Base-by-base conservation (phyloP, 2,888 invertebrate species). In the Leucozona laternaria region DNA sequence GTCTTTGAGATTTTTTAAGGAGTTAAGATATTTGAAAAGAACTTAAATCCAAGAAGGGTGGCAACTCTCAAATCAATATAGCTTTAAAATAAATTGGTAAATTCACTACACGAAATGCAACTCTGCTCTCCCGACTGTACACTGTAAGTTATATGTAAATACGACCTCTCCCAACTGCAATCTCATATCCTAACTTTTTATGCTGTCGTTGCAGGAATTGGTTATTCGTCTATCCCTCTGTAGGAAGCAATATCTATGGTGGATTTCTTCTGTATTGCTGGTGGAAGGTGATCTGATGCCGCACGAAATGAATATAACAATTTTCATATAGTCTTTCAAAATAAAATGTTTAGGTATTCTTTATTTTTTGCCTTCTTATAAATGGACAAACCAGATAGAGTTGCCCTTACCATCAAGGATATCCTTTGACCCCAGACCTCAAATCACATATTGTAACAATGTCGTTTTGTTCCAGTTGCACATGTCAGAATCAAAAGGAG, bases 291-390 rank as follows among this genome's bases (percentile, higher is more conserved):
- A 55, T 55, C 55, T 34, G 31, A 55, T 76, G 82, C 79, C n/a
- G n/a, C 86, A 87, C 86, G 86, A 87, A 87, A 40, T 45, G 79
- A 34, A 75, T 71, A 87, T 87, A 87, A 79, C 86, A 77, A 80
- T 87, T 75, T 82, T 82, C 82, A 75, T 79, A 87, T 31, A 17
- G 17, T 31, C 82, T 78, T 75, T 86, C 76, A 58, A 85, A 76
- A 80, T 55, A 80, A 68, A 85, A 81, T 78, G 72, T 48, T 62
- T 60, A 50, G n/a, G n/a, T 85, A 55, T 66, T 68, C 58, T 50
- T 75, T 60, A 34, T 72, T 66, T 43, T 79, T 53, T 40, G 0
- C 15, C 5, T 66, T 60, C 50, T 79, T 53, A 53, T n/a, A 45
- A 50, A 22, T 45, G 48, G 45, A 45, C 37, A 28, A 62, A 15